These are phyloP conservation scores for Coenonympha arcania DNA, from an alignment of 2,888 invertebrate genomes.

Conservation along the genomic window DNA sequence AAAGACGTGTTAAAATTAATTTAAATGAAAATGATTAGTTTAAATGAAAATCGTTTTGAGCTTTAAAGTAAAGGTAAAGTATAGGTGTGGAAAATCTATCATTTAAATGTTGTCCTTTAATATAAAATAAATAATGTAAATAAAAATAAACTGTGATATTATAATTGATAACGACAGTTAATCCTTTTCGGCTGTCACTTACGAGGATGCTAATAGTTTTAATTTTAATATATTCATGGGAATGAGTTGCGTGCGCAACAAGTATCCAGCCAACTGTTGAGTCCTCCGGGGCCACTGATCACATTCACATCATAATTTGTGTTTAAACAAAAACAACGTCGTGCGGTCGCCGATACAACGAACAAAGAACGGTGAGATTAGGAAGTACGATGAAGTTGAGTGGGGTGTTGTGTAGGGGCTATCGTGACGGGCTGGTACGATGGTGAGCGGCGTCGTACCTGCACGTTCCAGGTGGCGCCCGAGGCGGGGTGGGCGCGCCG, in stretches of 20 bases:
- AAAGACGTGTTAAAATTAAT: too few relatives aligned
- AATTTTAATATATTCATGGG: constrained; percentile 54
- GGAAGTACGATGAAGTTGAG: not conserved
- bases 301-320: constrained; percentile 30
- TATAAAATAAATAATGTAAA: too few relatives aligned
- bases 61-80: too few relatives aligned
- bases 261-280: constrained; percentile 69
- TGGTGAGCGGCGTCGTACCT: constrained; percentile 55
- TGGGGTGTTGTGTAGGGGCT: not conserved
- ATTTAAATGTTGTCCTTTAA: too few relatives aligned
- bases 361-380: not conserved
- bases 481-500: constrained; percentile 83
- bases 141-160: too few relatives aligned
- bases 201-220: constrained; percentile 39
- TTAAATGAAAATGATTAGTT: too few relatives aligned
- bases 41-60: too few relatives aligned
- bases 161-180: too few relatives aligned
- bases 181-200: constrained; percentile 29
- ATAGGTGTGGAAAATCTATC: too few relatives aligned
- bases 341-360: not conserved
- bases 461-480: constrained; percentile 89
- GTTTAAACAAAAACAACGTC: constrained; percentile 22
- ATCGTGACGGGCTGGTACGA: not conserved
- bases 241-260: constrained; percentile 60
- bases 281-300: constrained; percentile 39